Conservation (phyloP, 1,140 invertebrate genomes). For the Pteromalus puparum region DNA sequence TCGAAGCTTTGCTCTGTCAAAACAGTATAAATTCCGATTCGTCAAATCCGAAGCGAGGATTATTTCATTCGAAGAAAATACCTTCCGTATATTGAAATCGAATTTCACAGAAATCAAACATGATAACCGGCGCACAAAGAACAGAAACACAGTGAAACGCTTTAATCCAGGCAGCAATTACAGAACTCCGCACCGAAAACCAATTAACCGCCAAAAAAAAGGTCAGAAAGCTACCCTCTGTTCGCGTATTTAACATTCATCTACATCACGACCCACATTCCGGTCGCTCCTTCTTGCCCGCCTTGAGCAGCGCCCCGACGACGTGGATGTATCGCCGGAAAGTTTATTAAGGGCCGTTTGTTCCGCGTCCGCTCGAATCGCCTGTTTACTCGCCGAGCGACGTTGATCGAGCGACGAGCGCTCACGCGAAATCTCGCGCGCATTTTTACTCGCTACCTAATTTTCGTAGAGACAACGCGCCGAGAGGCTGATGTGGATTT, state of each 20-base stretch:
- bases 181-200: too few relatives aligned
- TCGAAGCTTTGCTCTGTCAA: too few relatives aligned
- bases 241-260: neutral
- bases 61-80: too few relatives aligned
- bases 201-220: neutral
- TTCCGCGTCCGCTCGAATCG: conserved; percentile 45
- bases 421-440: neutral
- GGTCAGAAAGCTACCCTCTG: neutral
- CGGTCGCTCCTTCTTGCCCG: neutral
- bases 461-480: neutral
- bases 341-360: conserved; percentile 45
- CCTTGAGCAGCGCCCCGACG: neutral
- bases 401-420: conserved; percentile 26
- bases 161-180: too few relatives aligned
- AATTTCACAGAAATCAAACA: too few relatives aligned
- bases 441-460: conserved; percentile 34
- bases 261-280: neutral
- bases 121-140: too few relatives aligned
- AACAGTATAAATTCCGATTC: too few relatives aligned
- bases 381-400: conserved; percentile 29
- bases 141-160: too few relatives aligned
- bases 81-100: too few relatives aligned
- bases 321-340: conserved; percentile 32
- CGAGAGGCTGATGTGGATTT: neutral
- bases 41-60: too few relatives aligned